A percentile compares a stretch with the other conserved stretches of the same genome.
Conservation (phyloP, 2,888 invertebrate species). For the Drosophila paramelanica region DNA sequence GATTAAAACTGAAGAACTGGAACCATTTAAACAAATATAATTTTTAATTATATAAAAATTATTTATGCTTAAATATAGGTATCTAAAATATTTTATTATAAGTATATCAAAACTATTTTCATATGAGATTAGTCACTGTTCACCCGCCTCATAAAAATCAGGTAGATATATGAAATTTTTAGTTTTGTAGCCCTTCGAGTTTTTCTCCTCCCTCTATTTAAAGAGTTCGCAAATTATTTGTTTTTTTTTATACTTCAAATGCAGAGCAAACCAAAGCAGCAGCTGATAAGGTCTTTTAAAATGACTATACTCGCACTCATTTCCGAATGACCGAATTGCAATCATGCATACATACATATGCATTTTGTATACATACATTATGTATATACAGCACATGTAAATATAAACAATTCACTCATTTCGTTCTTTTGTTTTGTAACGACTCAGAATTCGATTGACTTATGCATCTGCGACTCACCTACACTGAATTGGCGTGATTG, state of each 20-base stretch:
- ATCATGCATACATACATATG: conserved; percentile 13
- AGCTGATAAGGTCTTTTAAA: conserved; percentile 49
- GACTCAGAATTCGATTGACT: conserved; percentile 24
- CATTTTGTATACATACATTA: neutral
- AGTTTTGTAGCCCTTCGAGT: conserved; percentile 11
- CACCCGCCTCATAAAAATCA: too few species aligned
- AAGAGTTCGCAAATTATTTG: conserved; percentile 35
- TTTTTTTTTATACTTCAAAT: conserved; percentile 18
- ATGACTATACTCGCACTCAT: conserved; percentile 32
- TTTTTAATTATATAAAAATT: too few species aligned
- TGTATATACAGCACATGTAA: conserved; percentile 7
- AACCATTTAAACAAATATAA: too few species aligned
- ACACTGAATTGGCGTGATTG: conserved; percentile 5
- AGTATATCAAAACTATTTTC: too few species aligned
- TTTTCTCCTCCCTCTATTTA: conserved; percentile 14
- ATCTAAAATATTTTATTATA: too few species aligned
- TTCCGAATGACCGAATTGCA: conserved; percentile 54
- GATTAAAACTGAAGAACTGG: too few species aligned
- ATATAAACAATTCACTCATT: conserved; percentile 22
- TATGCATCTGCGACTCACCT: conserved; percentile 10
- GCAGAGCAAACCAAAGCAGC: conserved; percentile 21
- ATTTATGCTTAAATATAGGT: too few species aligned
- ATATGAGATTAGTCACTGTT: too few species aligned
- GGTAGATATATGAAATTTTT: neutral
- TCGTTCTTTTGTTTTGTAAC: conserved; percentile 24